Percentiles rank a stretch among this genome's conserved stretches.
phyloP scores from a whole-genome alignment of 2,888 invertebrate species.

The Archips xylosteana region DNA sequence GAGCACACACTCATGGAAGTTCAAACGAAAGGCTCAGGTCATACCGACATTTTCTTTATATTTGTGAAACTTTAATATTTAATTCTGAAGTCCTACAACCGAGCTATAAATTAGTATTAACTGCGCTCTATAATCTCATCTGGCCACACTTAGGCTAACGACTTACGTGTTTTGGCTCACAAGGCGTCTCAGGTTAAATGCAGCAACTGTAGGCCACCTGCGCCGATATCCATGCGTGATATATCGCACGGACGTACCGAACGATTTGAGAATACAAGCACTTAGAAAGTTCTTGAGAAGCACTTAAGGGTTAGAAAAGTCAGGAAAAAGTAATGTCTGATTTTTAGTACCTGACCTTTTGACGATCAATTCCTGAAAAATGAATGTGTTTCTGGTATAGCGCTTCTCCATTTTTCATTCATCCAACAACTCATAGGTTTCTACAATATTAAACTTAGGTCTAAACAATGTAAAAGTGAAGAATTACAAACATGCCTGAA shows the following conservation, averaged over 20 bases:
- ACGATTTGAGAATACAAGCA: slow-evolving; percentile 39
- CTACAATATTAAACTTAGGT: too few species aligned
- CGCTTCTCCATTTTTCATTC: too few species aligned
- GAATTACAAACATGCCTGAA: too few species aligned
- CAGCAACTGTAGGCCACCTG: slow-evolving; percentile 66
- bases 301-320: neutral
- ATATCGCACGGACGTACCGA: slow-evolving; percentile 71
- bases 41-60: too few species aligned
- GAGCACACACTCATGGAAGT: neutral
- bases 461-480: too few species aligned
- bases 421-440: too few species aligned
- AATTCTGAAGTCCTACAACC: neutral
- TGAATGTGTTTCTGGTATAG: too few species aligned
- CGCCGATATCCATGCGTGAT: slow-evolving; percentile 64
- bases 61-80: neutral
- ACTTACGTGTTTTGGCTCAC: slow-evolving; percentile 41
- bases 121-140: slow-evolving; percentile 33
- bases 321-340: neutral
- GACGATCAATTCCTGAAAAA: neutral
- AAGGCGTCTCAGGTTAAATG: slow-evolving; percentile 33
- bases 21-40: neutral
- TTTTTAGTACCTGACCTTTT: neutral
- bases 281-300: slow-evolving; percentile 7
- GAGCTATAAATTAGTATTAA: slow-evolving; percentile 30
- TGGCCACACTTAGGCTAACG: slow-evolving; percentile 41